A percentile compares a stretch with the other conserved stretches of the same genome.
phyloP scores from a whole-genome alignment of 1,140 invertebrate genomes.

The Olivierus martensii region DNA sequence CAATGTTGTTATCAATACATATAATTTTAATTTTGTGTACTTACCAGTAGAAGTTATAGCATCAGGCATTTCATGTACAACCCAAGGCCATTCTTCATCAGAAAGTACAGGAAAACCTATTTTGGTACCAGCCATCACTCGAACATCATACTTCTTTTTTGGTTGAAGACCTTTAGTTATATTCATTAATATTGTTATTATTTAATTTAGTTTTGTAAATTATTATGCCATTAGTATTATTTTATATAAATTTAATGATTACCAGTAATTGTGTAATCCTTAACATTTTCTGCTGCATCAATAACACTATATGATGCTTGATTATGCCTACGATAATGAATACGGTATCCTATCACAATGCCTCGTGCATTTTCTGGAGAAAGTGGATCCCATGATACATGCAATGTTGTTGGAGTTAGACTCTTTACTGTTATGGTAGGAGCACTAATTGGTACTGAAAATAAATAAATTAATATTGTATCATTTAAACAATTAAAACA shows the following conservation, averaged over 20 bases:
- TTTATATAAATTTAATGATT: too few relatives aligned
- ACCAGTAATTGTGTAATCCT: constrained; percentile 39
- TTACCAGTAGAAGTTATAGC: constrained; percentile 13
- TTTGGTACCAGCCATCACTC: constrained; percentile 38
- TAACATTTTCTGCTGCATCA: constrained; percentile 29
- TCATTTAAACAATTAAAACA: background rate
- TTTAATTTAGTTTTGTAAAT: too few relatives aligned
- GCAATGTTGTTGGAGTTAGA: constrained; percentile 36
- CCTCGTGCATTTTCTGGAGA: constrained; percentile 41
- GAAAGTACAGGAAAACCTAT: constrained; percentile 28
- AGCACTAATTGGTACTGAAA: constrained; percentile 40
- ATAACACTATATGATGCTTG: constrained; percentile 34
- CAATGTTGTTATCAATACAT: too few relatives aligned
- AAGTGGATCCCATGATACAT: constrained; percentile 43
- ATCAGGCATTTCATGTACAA: constrained; percentile 34
- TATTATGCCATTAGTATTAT: too few relatives aligned
- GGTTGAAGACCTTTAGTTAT: constrained; percentile 40
- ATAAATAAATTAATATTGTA: constrained; percentile 2
- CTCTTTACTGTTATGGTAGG: constrained; percentile 39
- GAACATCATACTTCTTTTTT: constrained; percentile 40
- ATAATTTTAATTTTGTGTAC: background rate
- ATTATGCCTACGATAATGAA: constrained; percentile 42
- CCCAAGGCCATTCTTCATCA: constrained; percentile 39
- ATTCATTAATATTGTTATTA: too few relatives aligned
- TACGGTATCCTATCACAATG: constrained; percentile 41